These are phyloP conservation scores for Saimiri boliviensis DNA, from an alignment of 2,113 vertebrate genomes.

Conservation along the genomic window DNA sequence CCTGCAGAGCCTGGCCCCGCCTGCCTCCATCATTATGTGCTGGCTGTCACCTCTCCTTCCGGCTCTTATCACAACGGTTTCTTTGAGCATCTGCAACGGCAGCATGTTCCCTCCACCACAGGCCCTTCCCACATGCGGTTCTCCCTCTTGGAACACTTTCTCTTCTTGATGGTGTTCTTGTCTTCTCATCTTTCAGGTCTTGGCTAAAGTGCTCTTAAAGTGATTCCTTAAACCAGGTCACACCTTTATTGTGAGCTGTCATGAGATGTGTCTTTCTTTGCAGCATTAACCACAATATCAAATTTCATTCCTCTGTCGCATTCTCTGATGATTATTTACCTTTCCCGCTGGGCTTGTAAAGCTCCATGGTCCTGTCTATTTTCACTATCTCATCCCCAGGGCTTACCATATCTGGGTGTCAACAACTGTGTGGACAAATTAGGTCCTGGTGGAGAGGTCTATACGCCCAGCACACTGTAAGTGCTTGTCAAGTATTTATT, in stretches of 20 bases:
- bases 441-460: not conserved
- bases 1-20: not conserved
- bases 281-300: not conserved
- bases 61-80: not conserved
- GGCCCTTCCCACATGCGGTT: not conserved
- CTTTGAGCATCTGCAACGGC: not conserved
- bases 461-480: not conserved
- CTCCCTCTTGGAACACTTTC: not conserved
- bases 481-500: not conserved
- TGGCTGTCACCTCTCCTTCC: not conserved
- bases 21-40: not conserved
- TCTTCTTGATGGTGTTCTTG: not conserved
- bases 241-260: not conserved
- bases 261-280: not conserved
- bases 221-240: not conserved
- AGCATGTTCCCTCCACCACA: not conserved
- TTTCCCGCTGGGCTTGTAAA: not conserved
- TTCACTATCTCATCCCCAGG: not conserved
- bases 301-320: not conserved
- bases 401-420: too few species aligned
- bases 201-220: not conserved
- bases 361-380: too few species aligned
- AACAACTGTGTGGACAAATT: not conserved
- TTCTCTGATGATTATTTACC: not conserved
- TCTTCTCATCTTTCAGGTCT: not conserved